Percentiles rank a stretch among this genome's conserved stretches.
phyloP scores from a whole-genome alignment of 2,888 invertebrate genomes.

The Cataglyphis livida region DNA sequence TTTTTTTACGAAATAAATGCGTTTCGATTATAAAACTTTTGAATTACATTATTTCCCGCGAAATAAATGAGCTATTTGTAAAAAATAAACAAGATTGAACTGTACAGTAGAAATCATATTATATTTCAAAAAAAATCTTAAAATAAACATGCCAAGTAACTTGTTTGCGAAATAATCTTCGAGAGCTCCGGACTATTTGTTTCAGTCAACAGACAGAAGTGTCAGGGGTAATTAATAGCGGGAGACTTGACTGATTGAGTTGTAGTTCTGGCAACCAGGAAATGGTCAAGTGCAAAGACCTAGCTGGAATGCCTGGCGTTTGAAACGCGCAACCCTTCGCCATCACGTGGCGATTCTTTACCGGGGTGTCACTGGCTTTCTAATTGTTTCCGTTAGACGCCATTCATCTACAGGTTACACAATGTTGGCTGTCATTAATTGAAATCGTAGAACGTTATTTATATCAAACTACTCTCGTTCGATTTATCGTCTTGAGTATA shows the following conservation, averaged over 20 bases:
- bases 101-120: background rate
- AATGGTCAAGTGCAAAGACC: conserved; percentile 83
- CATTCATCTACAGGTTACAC: conserved; percentile 75
- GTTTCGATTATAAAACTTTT: background rate
- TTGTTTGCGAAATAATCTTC: background rate
- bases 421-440: conserved; percentile 33
- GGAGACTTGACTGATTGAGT: conserved; percentile 40
- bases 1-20: background rate
- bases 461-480: background rate
- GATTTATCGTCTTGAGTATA: background rate
- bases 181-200: background rate
- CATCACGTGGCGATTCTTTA: conserved; percentile 41
- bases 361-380: conserved; percentile 41
- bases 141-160: background rate
- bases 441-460: conserved; percentile 10
- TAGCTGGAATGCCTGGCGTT: conserved; percentile 77
- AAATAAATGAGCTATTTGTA: background rate
- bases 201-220: background rate
- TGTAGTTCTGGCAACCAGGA: conserved; percentile 77
- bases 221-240: conserved; percentile 25
- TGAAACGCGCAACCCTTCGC: conserved; percentile 71
- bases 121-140: background rate
- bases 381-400: conserved; percentile 61
- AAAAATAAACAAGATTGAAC: background rate
- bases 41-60: background rate